phyloP scores from a whole-genome alignment of 2,888 invertebrate species.

The Caenorhabditis sp. region DNA sequence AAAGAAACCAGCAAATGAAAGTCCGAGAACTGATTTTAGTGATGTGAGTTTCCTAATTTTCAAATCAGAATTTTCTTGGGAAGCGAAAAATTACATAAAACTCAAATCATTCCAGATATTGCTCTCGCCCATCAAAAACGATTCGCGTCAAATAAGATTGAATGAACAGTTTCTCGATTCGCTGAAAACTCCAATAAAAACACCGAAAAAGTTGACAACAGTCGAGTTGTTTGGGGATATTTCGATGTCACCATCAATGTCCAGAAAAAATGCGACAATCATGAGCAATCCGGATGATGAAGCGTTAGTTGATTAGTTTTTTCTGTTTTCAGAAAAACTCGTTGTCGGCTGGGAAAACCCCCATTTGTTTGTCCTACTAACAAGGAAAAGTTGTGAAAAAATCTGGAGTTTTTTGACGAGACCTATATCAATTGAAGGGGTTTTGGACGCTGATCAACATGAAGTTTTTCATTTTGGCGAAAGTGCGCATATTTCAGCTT shows the following conservation, averaged over 20 bases:
- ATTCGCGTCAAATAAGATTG: not conserved
- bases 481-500: too few species aligned
- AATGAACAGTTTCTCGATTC: constrained; percentile 16
- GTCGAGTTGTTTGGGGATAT: constrained; percentile 27
- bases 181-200: constrained; percentile 14
- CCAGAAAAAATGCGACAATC: not conserved
- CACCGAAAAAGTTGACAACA: constrained; percentile 14
- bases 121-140: constrained; percentile 8
- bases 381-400: too few species aligned
- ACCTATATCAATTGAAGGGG: too few species aligned
- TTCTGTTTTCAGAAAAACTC: too few species aligned
- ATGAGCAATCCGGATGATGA: not conserved
- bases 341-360: too few species aligned
- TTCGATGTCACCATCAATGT: constrained; percentile 25
- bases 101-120: not conserved
- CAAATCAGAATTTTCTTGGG: not conserved
- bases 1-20: constrained; percentile 2
- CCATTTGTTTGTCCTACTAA: too few species aligned
- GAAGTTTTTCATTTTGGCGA: too few species aligned
- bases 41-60: not conserved
- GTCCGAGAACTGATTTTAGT: constrained; percentile 2
- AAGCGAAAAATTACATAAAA: not conserved
- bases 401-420: too few species aligned
- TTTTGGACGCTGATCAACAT: too few species aligned
- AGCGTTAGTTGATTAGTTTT: not conserved